These are phyloP conservation scores for Phymanthus crucifer DNA, from an alignment of 92 coral and sea anemone species.

Conservation along the genomic window DNA sequence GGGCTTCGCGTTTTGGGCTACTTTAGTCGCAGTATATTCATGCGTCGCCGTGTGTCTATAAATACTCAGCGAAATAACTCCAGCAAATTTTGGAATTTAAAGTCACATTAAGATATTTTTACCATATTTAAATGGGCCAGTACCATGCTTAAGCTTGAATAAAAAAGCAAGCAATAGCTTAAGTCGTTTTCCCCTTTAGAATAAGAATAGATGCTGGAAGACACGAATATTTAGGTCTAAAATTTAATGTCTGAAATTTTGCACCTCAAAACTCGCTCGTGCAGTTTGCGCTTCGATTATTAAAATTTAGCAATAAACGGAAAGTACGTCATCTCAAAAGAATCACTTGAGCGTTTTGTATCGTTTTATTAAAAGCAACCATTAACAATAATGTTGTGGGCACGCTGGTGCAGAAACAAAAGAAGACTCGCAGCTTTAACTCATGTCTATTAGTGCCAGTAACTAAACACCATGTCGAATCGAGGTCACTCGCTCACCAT, in stretches of 20 bases:
- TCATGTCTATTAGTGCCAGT: not conserved
- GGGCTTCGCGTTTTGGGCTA: not conserved
- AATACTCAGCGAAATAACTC: not conserved
- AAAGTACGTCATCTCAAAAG: slow-evolving; percentile 1
- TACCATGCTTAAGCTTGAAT: not conserved
- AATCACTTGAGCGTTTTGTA: slow-evolving; percentile 29
- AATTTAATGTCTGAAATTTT: too few species aligned
- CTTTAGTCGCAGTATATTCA: not conserved
- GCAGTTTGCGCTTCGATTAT: not conserved
- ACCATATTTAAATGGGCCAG: not conserved
- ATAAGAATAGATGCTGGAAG: not conserved
- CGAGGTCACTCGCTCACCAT: not conserved
- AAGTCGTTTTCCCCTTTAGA: not conserved
- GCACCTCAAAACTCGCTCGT: not conserved
- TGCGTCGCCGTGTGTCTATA: not conserved
- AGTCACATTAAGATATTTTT: not conserved
- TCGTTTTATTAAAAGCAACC: slow-evolving; percentile 15
- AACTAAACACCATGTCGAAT: not conserved
- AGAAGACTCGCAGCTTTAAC: slow-evolving; percentile 5
- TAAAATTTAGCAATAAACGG: not conserved
- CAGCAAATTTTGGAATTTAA: not conserved
- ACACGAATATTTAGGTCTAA: not conserved
- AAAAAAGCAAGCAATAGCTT: not conserved
- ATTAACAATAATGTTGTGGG: slow-evolving; percentile 14
- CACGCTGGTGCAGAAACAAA: slow-evolving; percentile 6